These are phyloP conservation scores for Coptotermes formosanus DNA, from an alignment of 1,140 invertebrate genomes.

Conservation along the genomic window DNA sequence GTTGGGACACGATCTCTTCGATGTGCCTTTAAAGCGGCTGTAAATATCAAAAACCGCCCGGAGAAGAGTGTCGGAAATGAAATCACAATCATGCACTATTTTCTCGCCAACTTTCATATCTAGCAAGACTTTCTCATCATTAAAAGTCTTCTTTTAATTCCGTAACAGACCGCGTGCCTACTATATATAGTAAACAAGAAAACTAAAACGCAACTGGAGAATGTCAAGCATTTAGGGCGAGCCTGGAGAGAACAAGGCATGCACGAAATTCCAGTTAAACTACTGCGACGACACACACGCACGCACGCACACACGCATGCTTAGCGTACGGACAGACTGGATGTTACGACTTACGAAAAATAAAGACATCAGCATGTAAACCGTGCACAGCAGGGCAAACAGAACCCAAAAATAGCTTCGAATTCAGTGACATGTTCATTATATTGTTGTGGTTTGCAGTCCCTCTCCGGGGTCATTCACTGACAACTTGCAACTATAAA, in stretches of 20 bases:
- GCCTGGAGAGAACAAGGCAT: neutral
- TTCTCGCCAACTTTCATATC: neutral
- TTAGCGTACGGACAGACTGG: neutral
- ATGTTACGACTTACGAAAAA: neutral
- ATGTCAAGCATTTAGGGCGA: neutral
- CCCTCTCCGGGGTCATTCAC: too few relatives aligned
- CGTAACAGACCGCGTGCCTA: neutral
- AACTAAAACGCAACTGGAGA: neutral
- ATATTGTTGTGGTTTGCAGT: too few relatives aligned
- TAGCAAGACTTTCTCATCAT: neutral
- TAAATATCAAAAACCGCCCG: neutral
- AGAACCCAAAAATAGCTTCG: neutral
- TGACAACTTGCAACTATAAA: too few relatives aligned
- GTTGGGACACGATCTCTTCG: neutral
- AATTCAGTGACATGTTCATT: neutral
- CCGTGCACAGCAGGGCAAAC: neutral
- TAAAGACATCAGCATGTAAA: neutral
- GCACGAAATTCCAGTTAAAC: slow-evolving; percentile 1
- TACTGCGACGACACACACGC: neutral
- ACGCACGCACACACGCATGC: too few relatives aligned
- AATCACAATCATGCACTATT: neutral
- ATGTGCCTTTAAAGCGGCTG: neutral
- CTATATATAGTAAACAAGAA: neutral
- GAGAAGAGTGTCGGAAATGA: neutral
- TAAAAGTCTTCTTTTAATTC: neutral